Evolutionary conservation across 2,888 invertebrate genomes (phyloP).

Genomic region (Campoplex nolae): DNA sequence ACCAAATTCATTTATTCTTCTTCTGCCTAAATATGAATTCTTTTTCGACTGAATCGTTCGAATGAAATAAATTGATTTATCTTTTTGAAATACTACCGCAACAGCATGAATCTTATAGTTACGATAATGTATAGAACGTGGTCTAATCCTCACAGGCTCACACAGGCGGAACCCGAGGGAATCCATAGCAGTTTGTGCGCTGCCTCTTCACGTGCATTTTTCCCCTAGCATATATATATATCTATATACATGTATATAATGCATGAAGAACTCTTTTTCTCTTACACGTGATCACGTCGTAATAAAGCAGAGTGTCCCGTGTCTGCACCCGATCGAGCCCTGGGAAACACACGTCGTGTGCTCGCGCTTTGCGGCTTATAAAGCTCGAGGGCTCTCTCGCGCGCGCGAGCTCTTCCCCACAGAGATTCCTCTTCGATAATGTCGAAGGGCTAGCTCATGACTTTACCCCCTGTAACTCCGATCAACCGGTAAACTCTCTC

Average conservation of each 20-base stretch:
- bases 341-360: conserved; percentile 73
- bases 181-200: conserved; percentile 35
- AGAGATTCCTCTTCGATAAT: conserved; percentile 78
- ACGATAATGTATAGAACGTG: conserved; percentile 40
- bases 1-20: too few species aligned
- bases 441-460: conserved; percentile 72
- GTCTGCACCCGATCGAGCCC: conserved; percentile 70
- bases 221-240: background rate
- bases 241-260: background rate
- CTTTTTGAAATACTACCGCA: background rate
- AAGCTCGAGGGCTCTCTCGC: conserved; percentile 66
- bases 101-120: conserved; percentile 38
- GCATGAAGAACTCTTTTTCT: conserved; percentile 39
- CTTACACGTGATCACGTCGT: conserved; percentile 76
- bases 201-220: conserved; percentile 14
- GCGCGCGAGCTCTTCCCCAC: conserved; percentile 49
- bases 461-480: conserved; percentile 51
- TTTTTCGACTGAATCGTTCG: background rate
- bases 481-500: conserved; percentile 40
- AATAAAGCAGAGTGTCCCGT: conserved; percentile 76
- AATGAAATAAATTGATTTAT: conserved; percentile 3
- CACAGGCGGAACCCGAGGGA: conserved; percentile 61
- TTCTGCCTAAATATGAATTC: too few species aligned
- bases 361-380: conserved; percentile 71
- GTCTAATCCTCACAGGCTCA: conserved; percentile 49